phyloP scores from a whole-genome alignment of 2,113 vertebrate species.

The Anhinga rufa region DNA sequence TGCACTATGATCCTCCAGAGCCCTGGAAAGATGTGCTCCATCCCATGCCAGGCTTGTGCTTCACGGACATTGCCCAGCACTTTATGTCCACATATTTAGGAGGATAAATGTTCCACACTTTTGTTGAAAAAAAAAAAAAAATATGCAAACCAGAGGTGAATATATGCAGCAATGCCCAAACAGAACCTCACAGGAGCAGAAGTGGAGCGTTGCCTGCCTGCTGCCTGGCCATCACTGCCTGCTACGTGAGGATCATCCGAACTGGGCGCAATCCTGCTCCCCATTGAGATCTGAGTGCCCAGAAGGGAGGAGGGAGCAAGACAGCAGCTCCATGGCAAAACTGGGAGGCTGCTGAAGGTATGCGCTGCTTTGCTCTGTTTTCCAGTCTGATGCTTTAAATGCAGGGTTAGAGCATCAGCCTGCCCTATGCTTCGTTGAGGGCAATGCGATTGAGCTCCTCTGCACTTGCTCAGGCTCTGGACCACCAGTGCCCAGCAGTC shows the following conservation, averaged over 20 bases:
- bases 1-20: neutral
- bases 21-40: neutral
- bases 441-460: rapidly evolving
- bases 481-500: rapidly evolving
- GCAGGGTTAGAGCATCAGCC: neutral
- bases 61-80: neutral
- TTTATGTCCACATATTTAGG: rapidly evolving
- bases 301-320: neutral
- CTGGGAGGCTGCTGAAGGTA: too few relatives aligned
- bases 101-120: rapidly evolving
- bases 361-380: neutral
- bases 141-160: neutral
- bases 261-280: rapidly evolving
- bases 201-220: neutral
- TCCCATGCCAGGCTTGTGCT: rapidly evolving
- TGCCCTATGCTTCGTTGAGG: rapidly evolving
- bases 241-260: neutral
- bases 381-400: neutral
- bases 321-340: neutral
- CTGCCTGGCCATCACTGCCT: neutral
- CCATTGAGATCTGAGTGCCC: neutral
- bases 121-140: neutral
- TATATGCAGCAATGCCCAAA: neutral
- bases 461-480: neutral
- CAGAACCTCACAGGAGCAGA: too few relatives aligned